Conservation (phyloP, 2,888 invertebrate species). For the Cosmia trapezina region DNA sequence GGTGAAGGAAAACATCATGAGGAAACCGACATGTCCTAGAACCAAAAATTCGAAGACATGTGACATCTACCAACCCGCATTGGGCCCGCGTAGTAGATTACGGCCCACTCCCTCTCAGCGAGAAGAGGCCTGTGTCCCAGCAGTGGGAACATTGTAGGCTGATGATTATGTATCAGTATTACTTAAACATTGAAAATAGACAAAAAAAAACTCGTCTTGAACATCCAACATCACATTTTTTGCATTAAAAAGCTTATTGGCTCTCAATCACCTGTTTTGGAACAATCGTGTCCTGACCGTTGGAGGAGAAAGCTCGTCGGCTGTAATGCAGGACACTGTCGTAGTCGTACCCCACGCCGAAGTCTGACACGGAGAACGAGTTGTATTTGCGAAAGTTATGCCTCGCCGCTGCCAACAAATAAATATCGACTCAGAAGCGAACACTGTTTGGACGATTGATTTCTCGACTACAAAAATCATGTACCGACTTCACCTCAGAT, state of each 20-base stretch:
- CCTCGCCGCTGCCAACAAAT: slow-evolving; percentile 79
- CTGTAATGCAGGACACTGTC: slow-evolving; percentile 94
- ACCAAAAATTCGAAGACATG: no score
- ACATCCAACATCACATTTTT: not conserved
- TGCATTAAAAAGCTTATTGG: not conserved
- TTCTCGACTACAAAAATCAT: slow-evolving; percentile 44
- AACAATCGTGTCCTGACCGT: slow-evolving; percentile 92
- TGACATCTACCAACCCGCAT: no score
- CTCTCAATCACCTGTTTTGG: slow-evolving; percentile 85
- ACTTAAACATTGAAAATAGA: not conserved
- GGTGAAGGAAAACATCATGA: no score
- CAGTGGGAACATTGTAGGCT: no score
- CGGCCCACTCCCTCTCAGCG: no score
- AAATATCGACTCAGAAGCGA: slow-evolving; percentile 55
- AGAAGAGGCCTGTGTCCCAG: no score
- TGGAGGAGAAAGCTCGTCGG: slow-evolving; percentile 92
- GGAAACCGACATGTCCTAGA: no score
- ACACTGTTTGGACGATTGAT: slow-evolving; percentile 40
- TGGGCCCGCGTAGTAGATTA: no score
- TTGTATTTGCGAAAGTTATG: slow-evolving; percentile 92
- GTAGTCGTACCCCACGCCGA: slow-evolving; percentile 93
- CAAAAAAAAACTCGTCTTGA: not conserved
- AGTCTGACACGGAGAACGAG: slow-evolving; percentile 91
- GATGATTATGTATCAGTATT: no score
- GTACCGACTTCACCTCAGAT: slow-evolving; percentile 24